Conservation (phyloP, 2,113 vertebrate species). For the Camelus dromedarius region DNA sequence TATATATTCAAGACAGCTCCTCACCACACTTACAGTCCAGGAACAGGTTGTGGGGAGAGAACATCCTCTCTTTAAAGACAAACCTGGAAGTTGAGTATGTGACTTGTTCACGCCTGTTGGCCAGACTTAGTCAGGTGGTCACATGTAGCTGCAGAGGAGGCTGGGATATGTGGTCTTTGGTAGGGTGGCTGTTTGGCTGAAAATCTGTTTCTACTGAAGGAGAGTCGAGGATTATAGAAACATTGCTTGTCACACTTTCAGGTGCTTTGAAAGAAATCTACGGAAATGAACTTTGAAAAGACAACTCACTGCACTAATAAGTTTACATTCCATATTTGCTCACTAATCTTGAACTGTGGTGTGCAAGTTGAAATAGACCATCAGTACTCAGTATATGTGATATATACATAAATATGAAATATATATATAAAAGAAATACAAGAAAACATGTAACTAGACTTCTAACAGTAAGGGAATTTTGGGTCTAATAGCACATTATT, state of each 20-base stretch:
- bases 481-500: not conserved
- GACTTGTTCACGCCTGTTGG: not conserved
- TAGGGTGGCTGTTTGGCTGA: not conserved
- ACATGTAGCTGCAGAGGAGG: constrained; percentile 34
- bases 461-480: constrained; percentile 24
- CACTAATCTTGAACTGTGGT: not conserved
- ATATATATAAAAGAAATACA: too few species aligned
- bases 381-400: not conserved
- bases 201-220: not conserved
- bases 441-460: not conserved
- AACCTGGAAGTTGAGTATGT: not conserved
- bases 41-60: not conserved
- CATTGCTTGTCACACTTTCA: not conserved
- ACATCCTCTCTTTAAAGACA: not conserved
- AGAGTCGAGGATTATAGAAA: not conserved
- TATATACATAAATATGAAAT: not conserved
- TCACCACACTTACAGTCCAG: not conserved
- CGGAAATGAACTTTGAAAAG: constrained; percentile 27
- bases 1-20: too few species aligned
- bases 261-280: constrained; percentile 1
- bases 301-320: not conserved
- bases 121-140: not conserved
- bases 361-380: not conserved
- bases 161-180: constrained; percentile 25
- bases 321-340: constrained; percentile 34